phyloP scores from a whole-genome alignment of 2,888 invertebrate species.

The Elegia similella region DNA sequence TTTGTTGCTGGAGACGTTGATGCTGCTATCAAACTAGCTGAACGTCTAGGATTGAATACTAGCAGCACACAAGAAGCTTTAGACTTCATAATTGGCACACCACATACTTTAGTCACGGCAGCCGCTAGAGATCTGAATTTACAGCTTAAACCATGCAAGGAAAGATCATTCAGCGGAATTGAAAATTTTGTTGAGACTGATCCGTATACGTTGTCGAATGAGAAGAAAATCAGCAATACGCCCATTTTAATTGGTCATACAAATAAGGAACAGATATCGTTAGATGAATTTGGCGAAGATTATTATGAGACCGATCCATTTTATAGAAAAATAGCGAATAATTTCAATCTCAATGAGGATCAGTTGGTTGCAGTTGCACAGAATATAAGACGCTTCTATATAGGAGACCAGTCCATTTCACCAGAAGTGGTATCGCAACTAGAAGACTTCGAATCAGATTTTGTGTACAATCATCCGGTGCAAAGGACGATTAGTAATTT shows the following conservation, averaged over 20 bases:
- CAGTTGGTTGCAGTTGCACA: slow-evolving; percentile 44
- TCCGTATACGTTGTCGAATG: slow-evolving; percentile 57
- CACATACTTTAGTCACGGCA: slow-evolving; percentile 53
- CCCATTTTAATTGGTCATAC: slow-evolving; percentile 66
- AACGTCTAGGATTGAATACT: slow-evolving; percentile 57
- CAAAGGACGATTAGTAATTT: slow-evolving; percentile 54
- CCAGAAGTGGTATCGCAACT: slow-evolving; percentile 41
- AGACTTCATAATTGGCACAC: slow-evolving; percentile 45
- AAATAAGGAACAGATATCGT: slow-evolving; percentile 43
- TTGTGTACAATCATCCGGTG: slow-evolving; percentile 58
- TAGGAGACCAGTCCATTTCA: slow-evolving; percentile 60
- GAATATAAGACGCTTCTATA: slow-evolving; percentile 58
- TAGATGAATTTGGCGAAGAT: slow-evolving; percentile 34
- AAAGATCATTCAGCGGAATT: slow-evolving; percentile 64
- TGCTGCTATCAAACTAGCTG: slow-evolving; percentile 58
- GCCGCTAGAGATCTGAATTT: slow-evolving; percentile 54
- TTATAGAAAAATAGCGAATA: slow-evolving; percentile 49
- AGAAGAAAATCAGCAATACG: slow-evolving; percentile 55
- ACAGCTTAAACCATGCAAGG: slow-evolving; percentile 59
- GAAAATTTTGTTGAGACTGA: slow-evolving; percentile 61
- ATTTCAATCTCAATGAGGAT: slow-evolving; percentile 55
- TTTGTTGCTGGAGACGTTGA: slow-evolving; percentile 56
- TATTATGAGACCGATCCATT: slow-evolving; percentile 60
- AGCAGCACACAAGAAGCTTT: slow-evolving; percentile 56
- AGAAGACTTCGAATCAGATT: slow-evolving; percentile 62